Evolutionary conservation across 1,140 invertebrate genomes (phyloP).

Genomic region (Cepaea nemoralis): DNA sequence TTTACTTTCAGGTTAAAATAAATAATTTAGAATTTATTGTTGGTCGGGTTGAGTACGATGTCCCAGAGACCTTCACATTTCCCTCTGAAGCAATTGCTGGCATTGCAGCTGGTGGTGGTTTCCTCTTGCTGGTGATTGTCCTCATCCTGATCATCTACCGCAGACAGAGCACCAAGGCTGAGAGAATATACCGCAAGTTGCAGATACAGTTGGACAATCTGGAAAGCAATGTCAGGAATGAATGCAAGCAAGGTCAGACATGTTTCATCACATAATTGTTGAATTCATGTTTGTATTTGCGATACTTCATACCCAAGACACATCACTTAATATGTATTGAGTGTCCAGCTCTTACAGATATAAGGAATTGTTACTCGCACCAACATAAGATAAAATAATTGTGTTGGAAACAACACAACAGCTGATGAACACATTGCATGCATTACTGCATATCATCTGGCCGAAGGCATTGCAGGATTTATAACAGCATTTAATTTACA

Average conservation of each 20-base stretch:
- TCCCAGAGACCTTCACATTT: slow-evolving; percentile 86
- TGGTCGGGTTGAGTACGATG: slow-evolving; percentile 87
- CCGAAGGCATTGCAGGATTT: too few relatives aligned
- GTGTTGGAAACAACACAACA: too few relatives aligned
- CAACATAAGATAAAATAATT: too few relatives aligned
- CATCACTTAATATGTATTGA: too few relatives aligned
- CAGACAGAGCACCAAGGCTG: slow-evolving; percentile 92
- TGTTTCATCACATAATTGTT: too few relatives aligned
- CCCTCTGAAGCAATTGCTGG: slow-evolving; percentile 73
- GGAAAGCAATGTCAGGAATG: slow-evolving; percentile 96
- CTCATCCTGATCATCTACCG: slow-evolving; percentile 89
- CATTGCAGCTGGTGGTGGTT: slow-evolving; percentile 78
- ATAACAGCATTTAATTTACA: too few relatives aligned
- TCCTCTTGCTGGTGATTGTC: slow-evolving; percentile 85
- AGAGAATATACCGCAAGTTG: slow-evolving; percentile 95
- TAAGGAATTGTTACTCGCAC: too few relatives aligned
- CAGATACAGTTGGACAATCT: slow-evolving; percentile 99
- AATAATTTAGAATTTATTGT: slow-evolving; percentile 90
- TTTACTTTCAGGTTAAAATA: slow-evolving; percentile 76
- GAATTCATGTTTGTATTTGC: too few relatives aligned
- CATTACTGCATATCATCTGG: too few relatives aligned
- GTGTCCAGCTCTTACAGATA: too few relatives aligned
- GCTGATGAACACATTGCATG: too few relatives aligned
- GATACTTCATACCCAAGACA: too few relatives aligned
- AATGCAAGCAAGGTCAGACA: slow-evolving; percentile 92